phyloP scores from a whole-genome alignment of 2,888 invertebrate genomes.

The Myopa tessellatipennis region DNA sequence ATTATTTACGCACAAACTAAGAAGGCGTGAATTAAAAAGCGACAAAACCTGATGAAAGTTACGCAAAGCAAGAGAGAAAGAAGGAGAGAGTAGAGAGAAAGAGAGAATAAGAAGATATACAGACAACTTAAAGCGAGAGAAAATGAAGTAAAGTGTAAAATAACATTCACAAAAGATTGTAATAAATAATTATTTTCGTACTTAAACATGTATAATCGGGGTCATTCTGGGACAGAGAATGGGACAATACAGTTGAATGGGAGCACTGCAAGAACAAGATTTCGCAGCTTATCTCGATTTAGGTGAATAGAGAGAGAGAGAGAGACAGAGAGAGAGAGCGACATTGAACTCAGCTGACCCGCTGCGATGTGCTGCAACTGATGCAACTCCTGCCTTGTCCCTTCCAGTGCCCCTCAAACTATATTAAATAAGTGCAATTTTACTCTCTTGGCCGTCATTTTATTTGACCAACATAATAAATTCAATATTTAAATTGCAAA shows the following conservation, averaged over 20 bases:
- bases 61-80: neutral
- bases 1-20: constrained; percentile 24
- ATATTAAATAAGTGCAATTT: neutral
- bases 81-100: neutral
- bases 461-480: neutral
- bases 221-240: neutral
- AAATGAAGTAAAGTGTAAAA: neutral
- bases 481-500: neutral
- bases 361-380: too few relatives aligned
- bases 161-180: neutral
- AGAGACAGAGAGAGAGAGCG: too few relatives aligned
- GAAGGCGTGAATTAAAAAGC: neutral
- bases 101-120: neutral
- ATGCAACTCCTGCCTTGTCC: too few relatives aligned
- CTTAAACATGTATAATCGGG: neutral
- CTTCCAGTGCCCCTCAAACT: neutral
- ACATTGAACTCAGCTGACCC: too few relatives aligned
- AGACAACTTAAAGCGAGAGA: neutral
- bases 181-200: neutral
- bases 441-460: neutral
- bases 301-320: too few relatives aligned
- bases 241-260: neutral
- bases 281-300: too few relatives aligned
- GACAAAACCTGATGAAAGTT: neutral
- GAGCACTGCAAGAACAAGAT: too few relatives aligned